phyloP scores from a whole-genome alignment of 2,888 invertebrate species.

The Lochmaea capreae region DNA sequence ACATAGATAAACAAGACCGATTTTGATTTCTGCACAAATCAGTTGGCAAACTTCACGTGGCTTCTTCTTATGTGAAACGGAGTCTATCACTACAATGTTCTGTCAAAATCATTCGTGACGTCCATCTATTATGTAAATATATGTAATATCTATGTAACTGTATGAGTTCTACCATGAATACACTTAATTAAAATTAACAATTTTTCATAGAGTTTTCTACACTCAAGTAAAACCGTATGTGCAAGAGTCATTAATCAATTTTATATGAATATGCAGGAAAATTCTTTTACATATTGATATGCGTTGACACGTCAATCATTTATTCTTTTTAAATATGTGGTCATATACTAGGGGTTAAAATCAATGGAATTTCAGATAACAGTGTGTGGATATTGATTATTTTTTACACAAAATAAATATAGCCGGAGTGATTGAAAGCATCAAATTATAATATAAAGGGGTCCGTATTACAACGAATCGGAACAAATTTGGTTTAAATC shows the following conservation, averaged over 20 bases:
- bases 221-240: slow-evolving; percentile 40
- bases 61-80: too few species aligned
- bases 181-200: slow-evolving; percentile 42
- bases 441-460: too few species aligned
- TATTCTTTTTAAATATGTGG: neutral
- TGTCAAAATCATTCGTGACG: too few species aligned
- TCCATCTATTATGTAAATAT: too few species aligned
- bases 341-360: neutral
- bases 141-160: neutral
- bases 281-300: slow-evolving; percentile 15
- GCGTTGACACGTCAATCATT: slow-evolving; percentile 12
- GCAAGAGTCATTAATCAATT: slow-evolving; percentile 42
- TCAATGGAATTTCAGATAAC: neutral
- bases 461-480: too few species aligned
- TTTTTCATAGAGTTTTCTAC: slow-evolving; percentile 42
- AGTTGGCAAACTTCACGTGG: too few species aligned
- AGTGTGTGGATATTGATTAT: neutral
- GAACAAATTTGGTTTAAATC: too few species aligned
- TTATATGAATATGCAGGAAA: slow-evolving; percentile 13
- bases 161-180: neutral
- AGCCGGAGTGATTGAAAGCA: too few species aligned
- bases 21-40: too few species aligned
- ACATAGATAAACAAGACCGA: too few species aligned
- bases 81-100: too few species aligned
- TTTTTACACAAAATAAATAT: neutral